Base-by-base conservation (phyloP, 2,888 invertebrate genomes). In the Gryllus longicercus region DNA sequence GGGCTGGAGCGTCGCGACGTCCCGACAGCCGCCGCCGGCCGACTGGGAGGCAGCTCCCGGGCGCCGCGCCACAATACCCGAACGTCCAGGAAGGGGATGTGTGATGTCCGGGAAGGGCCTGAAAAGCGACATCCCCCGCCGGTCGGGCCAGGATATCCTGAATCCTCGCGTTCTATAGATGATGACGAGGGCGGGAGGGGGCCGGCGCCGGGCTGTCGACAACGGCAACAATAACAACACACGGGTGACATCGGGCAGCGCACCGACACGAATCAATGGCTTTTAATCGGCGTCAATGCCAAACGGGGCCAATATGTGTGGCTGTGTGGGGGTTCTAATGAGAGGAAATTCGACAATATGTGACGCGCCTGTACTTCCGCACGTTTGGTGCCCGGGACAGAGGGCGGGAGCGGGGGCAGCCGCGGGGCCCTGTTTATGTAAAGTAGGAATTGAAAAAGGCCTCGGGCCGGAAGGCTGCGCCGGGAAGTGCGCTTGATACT, bases 291-390 rank as follows among this genome's bases (percentile, higher is more conserved):
- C n/a, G 78, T 81, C 82, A 82, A 81, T 81, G 82, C 79, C 81
- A 78, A 78, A 76, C 80, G 74, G 77, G 50, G 74, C 79, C 80
- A 79, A 79, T 81, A 81, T 79, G 78, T 80, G 79, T 78, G 51
- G 50, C 74, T 63, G 38, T 25, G 14, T 25, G 25, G n/a, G 38
- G 49, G 12, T n/a, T 78, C 75, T 80, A 80, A 80, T 80, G 80
- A 80, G 82, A 80, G 82, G 82, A 82, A 80, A 79, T 80, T 79
- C 79, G 79, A 82, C 82, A 82, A 82, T 82, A 82, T 75, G 50
- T 63, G 63, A n/a, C 23, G 75, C 38, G 23, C 50, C 50, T 77
- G 51, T 18, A 51, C 78, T 51, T 51, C 18, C 63, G 18, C 63
- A n/a, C 78, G 38, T 63, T 74, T 25, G 63, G 63, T 14, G 63